These are phyloP conservation scores for Coboldia fuscipes DNA, from an alignment of 1,140 invertebrate species.

Conservation along the genomic window DNA sequence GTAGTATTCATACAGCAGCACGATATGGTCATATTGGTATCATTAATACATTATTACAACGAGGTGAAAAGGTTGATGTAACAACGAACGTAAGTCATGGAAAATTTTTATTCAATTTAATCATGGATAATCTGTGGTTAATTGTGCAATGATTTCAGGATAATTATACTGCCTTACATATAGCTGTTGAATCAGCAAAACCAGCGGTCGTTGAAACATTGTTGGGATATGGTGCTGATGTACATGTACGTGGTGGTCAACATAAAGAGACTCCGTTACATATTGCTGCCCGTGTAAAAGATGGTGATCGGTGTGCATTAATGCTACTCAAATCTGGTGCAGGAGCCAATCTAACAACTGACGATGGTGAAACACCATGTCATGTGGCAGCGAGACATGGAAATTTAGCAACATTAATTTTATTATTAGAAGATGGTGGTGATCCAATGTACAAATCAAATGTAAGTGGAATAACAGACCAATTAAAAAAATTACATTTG, in stretches of 20 bases:
- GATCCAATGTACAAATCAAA: slow-evolving; percentile 79
- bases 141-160: slow-evolving; percentile 36
- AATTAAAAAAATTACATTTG: not conserved
- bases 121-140: not conserved
- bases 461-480: slow-evolving; percentile 24
- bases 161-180: slow-evolving; percentile 94
- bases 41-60: slow-evolving; percentile 84
- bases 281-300: slow-evolving; percentile 78
- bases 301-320: slow-evolving; percentile 87
- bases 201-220: slow-evolving; percentile 91
- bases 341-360: slow-evolving; percentile 73
- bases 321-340: slow-evolving; percentile 96
- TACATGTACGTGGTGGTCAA: slow-evolving; percentile 80
- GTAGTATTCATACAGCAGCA: slow-evolving; percentile 83
- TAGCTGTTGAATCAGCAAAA: slow-evolving; percentile 92
- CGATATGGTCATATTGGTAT: slow-evolving; percentile 89
- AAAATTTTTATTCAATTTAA: slow-evolving; percentile 1
- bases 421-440: slow-evolving; percentile 76
- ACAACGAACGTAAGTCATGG: slow-evolving; percentile 65
- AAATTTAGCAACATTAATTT: slow-evolving; percentile 60
- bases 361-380: slow-evolving; percentile 86
- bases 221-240: slow-evolving; percentile 87
- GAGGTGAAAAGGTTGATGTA: slow-evolving; percentile 89
- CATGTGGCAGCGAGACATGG: slow-evolving; percentile 80
- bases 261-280: slow-evolving; percentile 84